Percentiles rank a stretch among this genome's conserved stretches.
These are phyloP conservation scores for Sebastes hubbsi DNA, from an alignment of 2,797 vertebrate species.

Conservation along the genomic window DNA sequence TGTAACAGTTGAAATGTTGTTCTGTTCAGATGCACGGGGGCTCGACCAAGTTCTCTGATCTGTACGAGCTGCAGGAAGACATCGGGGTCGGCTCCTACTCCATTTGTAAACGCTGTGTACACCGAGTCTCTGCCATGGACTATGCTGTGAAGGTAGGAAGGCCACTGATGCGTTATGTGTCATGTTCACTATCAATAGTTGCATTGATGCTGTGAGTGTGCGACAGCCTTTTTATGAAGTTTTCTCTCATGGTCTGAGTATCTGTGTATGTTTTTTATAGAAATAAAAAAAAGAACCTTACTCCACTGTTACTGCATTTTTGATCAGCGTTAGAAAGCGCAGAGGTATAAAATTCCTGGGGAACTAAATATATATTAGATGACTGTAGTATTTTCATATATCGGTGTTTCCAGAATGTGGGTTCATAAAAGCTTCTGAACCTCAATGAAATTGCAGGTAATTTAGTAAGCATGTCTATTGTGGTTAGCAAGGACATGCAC, in stretches of 20 bases:
- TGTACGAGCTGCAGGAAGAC: constrained; percentile 96
- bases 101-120: constrained; percentile 95
- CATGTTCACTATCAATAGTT: background rate
- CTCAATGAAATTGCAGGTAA: background rate
- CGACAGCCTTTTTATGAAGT: background rate
- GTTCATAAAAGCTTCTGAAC: background rate
- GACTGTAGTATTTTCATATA: background rate
- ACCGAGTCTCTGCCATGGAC: constrained; percentile 90
- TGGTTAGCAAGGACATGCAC: background rate
- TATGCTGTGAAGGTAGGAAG: constrained; percentile 93
- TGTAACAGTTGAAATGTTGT: background rate
- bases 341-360: no score
- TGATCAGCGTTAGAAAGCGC: background rate
- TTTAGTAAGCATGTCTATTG: no score
- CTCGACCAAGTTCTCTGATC: constrained; percentile 89
- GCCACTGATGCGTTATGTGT: background rate
- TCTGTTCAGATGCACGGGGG: constrained; percentile 88
- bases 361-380: background rate
- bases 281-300: background rate
- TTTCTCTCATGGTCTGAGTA: background rate
- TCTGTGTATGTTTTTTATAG: background rate
- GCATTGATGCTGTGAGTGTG: background rate
- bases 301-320: background rate
- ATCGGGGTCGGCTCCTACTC: constrained; percentile 98
- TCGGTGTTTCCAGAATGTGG: background rate